Conservation (phyloP, 2,797 vertebrate genomes). For the Decapterus maruadsi region DNA sequence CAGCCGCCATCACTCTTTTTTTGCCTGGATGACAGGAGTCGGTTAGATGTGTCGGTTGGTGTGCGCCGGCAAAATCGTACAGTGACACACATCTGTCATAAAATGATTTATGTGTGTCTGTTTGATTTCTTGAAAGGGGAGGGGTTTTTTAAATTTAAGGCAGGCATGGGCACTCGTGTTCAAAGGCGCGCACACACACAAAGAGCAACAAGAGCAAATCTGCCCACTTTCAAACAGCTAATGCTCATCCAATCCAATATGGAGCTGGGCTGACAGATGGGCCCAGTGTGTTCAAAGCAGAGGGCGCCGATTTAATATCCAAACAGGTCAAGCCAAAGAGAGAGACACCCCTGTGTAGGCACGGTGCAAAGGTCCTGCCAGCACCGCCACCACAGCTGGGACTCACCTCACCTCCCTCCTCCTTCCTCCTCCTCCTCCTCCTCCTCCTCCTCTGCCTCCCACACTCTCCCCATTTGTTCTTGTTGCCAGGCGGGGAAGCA, state of each 20-base stretch:
- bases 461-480: constrained; percentile 72
- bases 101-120: constrained; percentile 41
- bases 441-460: constrained; percentile 36
- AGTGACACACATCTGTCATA: constrained; percentile 28
- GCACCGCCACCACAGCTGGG: constrained; percentile 86
- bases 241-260: constrained; percentile 85
- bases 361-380: constrained; percentile 82
- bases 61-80: constrained; percentile 41
- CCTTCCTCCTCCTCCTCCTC: neutral
- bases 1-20: constrained; percentile 33
- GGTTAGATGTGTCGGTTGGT: constrained; percentile 54
- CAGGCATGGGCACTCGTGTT: constrained; percentile 40
- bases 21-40: constrained; percentile 42
- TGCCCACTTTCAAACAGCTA: constrained; percentile 83
- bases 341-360: constrained; percentile 78
- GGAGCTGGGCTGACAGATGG: constrained; percentile 87
- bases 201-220: constrained; percentile 75
- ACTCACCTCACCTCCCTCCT: constrained; percentile 60
- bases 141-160: constrained; percentile 52
- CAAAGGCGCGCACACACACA: constrained; percentile 40
- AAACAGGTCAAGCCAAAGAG: constrained; percentile 85
- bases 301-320: constrained; percentile 85
- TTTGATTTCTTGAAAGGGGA: constrained; percentile 39
- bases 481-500: constrained; percentile 71
- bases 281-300: constrained; percentile 87